Conservation (phyloP, 2,113 vertebrate species). For the Taxidea taxus region DNA sequence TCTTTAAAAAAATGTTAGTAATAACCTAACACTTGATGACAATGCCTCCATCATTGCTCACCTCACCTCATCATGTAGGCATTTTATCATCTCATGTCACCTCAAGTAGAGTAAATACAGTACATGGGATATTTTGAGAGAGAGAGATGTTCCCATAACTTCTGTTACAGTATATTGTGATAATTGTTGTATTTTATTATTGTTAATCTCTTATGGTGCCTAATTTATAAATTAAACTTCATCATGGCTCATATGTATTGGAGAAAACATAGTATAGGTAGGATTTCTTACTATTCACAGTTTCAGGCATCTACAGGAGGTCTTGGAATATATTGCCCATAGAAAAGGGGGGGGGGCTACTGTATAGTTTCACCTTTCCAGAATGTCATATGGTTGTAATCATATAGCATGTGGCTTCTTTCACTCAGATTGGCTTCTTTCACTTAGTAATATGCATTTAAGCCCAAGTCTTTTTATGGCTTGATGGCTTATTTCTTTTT, state of each 20-base stretch:
- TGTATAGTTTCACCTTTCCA: neutral
- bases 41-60: neutral
- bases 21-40: neutral
- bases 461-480: neutral
- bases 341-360: neutral
- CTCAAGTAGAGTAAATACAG: neutral
- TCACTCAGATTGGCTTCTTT: neutral
- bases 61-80: neutral
- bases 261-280: neutral
- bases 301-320: neutral
- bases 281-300: neutral
- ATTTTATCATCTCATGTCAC: neutral
- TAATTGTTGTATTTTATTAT: neutral
- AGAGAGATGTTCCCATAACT: neutral
- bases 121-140: neutral
- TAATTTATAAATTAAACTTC: neutral
- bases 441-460: neutral
- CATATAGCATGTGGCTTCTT: neutral
- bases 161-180: neutral
- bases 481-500: neutral
- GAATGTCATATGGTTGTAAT: neutral
- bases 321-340: neutral
- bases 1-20: too few relatives aligned
- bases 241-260: neutral
- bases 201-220: neutral